These are phyloP conservation scores for Agrotis segetum DNA, from an alignment of 2,888 invertebrate genomes.

Conservation along the genomic window DNA sequence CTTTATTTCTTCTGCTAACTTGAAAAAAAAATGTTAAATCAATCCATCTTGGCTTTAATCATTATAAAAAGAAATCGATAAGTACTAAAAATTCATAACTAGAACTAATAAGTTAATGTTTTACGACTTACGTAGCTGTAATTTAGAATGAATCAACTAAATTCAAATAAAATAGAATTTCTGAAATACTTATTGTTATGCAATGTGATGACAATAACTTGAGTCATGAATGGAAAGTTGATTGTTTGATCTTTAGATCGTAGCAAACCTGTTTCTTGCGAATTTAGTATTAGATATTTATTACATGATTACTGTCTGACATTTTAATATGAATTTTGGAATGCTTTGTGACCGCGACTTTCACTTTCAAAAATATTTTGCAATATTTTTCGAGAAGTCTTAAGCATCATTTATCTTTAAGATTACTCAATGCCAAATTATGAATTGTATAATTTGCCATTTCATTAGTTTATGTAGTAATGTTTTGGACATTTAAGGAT, in stretches of 20 bases:
- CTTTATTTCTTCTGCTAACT: conserved; percentile 54
- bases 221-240: conserved; percentile 42
- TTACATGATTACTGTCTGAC: conserved; percentile 22
- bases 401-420: not conserved
- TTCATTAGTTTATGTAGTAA: not conserved
- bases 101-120: conserved; percentile 3
- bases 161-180: conserved; percentile 1
- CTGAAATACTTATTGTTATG: conserved; percentile 8
- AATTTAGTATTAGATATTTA: conserved; percentile 16
- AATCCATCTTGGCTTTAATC: conserved; percentile 5
- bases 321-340: conserved; percentile 13
- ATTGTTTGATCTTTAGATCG: too few species aligned
- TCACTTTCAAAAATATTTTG: conserved; percentile 3
- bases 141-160: conserved; percentile 14
- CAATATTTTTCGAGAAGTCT: not conserved
- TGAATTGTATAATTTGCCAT: too few species aligned
- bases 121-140: conserved; percentile 8
- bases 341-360: not conserved
- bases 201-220: conserved; percentile 14
- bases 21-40: conserved; percentile 29
- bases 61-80: conserved; percentile 29
- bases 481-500: not conserved
- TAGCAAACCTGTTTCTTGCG: conserved; percentile 16
- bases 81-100: not conserved
- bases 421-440: too few species aligned